Evolutionary conservation across 1,140 invertebrate species (phyloP), one percentile per base, ranked within the genome.

Genomic region (Acromyrmex charruanus): DNA sequence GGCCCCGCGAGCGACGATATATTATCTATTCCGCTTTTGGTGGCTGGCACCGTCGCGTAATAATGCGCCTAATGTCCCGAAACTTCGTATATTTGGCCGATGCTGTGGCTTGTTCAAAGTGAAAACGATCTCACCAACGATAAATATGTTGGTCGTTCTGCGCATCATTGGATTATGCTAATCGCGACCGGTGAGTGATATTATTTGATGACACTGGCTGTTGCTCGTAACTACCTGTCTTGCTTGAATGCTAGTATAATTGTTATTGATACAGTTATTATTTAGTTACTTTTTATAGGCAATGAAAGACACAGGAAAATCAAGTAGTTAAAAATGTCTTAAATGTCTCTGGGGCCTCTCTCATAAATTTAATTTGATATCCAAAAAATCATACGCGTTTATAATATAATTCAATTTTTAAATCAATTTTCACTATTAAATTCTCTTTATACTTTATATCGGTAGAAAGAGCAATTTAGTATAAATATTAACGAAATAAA

Each of bases 121-220:
- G 87, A 89, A 89, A 89, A 89, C 77, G 77, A 72, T 25, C 58
- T 72, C n/a, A 25, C 6, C 55, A 58, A 58, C 88, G 86, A 92
- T 93, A 92, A 92, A 92, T 92, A 92, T 85, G 77, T 89, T 82
- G 87, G 51, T 66, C 84, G 87, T 89, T 89, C 71, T 25, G 39
- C 69, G 68, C 72, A 88, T 92, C 82, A 93, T 92, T 88, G 89
- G 90, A 93, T 93, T 93, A 93, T 92, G 91, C 80, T 93, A 93
- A 93, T 93, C 90, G 61, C 31, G 6, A 21, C 35, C 71, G 31
- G 61, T 66, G 90, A 90, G 69, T 71, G 89, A 92, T 89, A 91
- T 89, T 87, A 91, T 88, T 87, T 81, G 53, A 74, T 74, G 86
- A 58, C 44, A 75, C 28, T 71, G 35, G 58, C 74, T 58, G 65